Base-by-base conservation (phyloP, 2,113 vertebrate species). In the Poeciliopsis retropinna region DNA sequence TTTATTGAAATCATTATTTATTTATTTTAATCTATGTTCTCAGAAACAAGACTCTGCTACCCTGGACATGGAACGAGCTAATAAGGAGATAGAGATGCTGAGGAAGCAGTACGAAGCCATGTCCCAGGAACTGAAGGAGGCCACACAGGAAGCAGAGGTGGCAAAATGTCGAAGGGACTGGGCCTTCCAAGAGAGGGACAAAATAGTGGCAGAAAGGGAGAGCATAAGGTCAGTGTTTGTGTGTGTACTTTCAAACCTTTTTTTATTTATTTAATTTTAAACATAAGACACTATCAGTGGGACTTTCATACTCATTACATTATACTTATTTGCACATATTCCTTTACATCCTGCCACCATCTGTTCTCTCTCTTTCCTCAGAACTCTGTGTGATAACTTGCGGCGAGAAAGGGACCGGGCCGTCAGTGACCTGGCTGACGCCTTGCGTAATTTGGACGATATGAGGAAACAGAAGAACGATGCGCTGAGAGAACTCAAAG, bases 171-270 rank as follows among this genome's bases (percentile, higher is more conserved):
- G 97, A 76, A 92, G 97, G 72, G 98, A 99, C 81, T 99, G 97
- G 98, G 98, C 98, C 81, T 99, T 99, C 82, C 98, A 99, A 84
- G 98, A 99, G 87, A 93, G 98, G 60, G 98, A 99, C 93, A 99
- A 99, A 88, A 99, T 99, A 4, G 98, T 99, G 87, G 97, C 98
- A 0, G 98, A 99, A 91, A 93, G 98, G 68, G 98, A 99, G 88
- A 98, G 97, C 83, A 99, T 99, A 85, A 94, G 98, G 98, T 98
- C 64, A 37, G 83, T 64, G n/a, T 57, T 37, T 60, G 60, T 51
- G 19, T 51, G 47, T 54, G 47, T 54, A 54, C 19, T 54, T 54
- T 54, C 19, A 25, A 54, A 54, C 47, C 8, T 57, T 22, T 14
- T 44, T 44, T 47, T 47, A 47, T 47, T 11, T 57, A 57, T 25